Percentiles rank a stretch among this genome's conserved stretches.
Conservation (phyloP, 1,140 invertebrate genomes). For the Harpegnathos saltator region DNA sequence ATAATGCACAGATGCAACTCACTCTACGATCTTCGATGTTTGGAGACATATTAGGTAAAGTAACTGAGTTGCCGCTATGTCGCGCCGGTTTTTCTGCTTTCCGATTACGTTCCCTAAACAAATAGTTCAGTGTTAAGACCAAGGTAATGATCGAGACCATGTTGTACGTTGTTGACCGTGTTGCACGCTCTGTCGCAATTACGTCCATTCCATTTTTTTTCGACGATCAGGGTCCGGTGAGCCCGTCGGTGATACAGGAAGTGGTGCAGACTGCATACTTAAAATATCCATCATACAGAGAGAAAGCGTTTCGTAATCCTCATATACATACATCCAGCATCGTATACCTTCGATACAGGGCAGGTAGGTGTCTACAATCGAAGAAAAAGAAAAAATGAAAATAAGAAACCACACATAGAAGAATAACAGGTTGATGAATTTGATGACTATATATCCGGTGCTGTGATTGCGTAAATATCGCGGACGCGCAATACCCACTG, state of each 20-base stretch:
- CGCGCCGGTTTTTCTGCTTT: not conserved
- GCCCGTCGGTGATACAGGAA: slow-evolving; percentile 68
- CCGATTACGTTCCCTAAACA: slow-evolving; percentile 11
- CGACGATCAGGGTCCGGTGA: slow-evolving; percentile 1
- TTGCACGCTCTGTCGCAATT: slow-evolving; percentile 25
- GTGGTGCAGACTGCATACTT: slow-evolving; percentile 69
- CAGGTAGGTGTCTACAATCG: slow-evolving; percentile 2
- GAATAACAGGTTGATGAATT: not conserved
- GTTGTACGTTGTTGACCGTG: slow-evolving; percentile 5
- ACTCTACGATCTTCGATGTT: not conserved
- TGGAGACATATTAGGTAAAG: not conserved
- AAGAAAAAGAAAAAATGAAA: slow-evolving; percentile 20
- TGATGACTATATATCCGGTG: slow-evolving; percentile 14
- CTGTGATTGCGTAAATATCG: slow-evolving; percentile 31
- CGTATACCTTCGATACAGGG: slow-evolving; percentile 18
- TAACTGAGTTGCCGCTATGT: not conserved
- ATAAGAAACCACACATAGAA: slow-evolving; percentile 15
- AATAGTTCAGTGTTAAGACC: slow-evolving; percentile 70
- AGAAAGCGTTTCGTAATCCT: slow-evolving; percentile 81
- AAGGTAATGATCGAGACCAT: slow-evolving; percentile 67
- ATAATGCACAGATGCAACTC: not conserved
- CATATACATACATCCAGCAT: slow-evolving; percentile 8
- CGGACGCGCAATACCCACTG: not conserved
- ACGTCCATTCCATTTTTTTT: slow-evolving; percentile 23
- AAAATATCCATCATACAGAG: slow-evolving; percentile 80